Percentiles rank a stretch among this genome's conserved stretches.
Conservation (phyloP, 2,113 vertebrate genomes). For the Lophochroa leadbeateri region DNA sequence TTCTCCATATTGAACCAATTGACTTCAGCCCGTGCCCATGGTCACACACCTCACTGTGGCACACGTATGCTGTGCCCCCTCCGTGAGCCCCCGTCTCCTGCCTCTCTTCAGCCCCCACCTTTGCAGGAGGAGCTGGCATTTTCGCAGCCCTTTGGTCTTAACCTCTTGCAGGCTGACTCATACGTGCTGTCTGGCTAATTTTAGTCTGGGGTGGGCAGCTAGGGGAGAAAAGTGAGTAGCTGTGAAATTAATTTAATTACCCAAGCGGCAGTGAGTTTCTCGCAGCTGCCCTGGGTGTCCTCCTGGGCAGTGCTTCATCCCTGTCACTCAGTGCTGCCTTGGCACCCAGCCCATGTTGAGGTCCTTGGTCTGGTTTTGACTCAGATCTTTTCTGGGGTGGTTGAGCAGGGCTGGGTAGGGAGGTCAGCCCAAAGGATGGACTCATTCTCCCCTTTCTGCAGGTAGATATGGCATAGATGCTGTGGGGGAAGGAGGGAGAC, state of each 20-base stretch:
- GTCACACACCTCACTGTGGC: neutral
- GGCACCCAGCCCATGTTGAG: neutral
- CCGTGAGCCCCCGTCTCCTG: neutral
- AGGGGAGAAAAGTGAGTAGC: slow-evolving; percentile 35
- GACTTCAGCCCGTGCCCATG: rapidly evolving
- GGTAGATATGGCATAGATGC: neutral
- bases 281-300: neutral
- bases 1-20: rapidly evolving
- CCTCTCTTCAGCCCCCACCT: neutral
- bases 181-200: slow-evolving; percentile 56
- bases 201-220: slow-evolving; percentile 47
- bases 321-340: neutral
- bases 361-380: neutral
- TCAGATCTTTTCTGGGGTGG: neutral
- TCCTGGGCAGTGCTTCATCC: neutral
- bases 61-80: neutral
- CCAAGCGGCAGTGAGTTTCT: slow-evolving; percentile 8
- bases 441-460: neutral
- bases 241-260: slow-evolving; percentile 67
- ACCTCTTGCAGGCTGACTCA: slow-evolving; percentile 53
- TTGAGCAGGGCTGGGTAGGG: neutral
- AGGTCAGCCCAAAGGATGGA: neutral
- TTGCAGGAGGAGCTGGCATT: neutral
- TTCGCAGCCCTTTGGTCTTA: neutral
- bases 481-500: neutral